Evolutionary conservation across 2,888 invertebrate genomes (phyloP), one percentile per base, ranked within the genome.

Genomic region (Drosophila atroscutellata): DNA sequence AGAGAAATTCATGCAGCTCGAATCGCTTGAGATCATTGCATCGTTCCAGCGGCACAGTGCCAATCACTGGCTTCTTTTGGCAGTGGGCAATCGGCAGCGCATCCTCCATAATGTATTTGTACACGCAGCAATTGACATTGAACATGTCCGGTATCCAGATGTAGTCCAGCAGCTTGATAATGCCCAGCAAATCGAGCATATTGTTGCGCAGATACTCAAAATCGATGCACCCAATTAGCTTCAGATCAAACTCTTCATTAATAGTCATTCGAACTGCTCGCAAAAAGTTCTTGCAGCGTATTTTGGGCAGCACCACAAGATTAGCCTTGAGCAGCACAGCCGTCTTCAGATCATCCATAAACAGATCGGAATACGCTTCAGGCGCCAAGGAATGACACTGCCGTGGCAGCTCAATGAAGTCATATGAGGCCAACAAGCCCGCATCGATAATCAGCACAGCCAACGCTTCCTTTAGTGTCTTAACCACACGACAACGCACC

Each of bases 61-160:
- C 92, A 54, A 93, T 87, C 1, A 93, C 77, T 0, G 92, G 85
- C 55, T 90, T 92, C 37, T 85, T 86, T 15, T 91, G 84, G 51
- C 89, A 86, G 2, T 89, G 86, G 1, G 86, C 80, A 26, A 91
- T 79, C 0, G 91, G 89, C 56, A 92, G 77, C 0, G 92, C 84
- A 68, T 91, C 87, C 20, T 84, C 89, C 69, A 80, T 82, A 15
- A 92, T 80, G 34, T 84, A 84, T 11, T 72, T 88, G 56, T 91
- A 83, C 0, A 86, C 72, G 18, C 77, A 76, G 37, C 78, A 77
- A 39, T 50, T 75, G 3, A 76, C 75, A 42, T 50, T 72, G 20
- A 92, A 91, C 72, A 91, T 83, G 64, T 93, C 84, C 18, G 91
- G 86, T 61, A 93, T 81, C 91, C 92, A 92, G 20, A 93, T 63